Evolutionary conservation across 2,113 vertebrate genomes (phyloP), one percentile per base, ranked within the genome.

Genomic region (Macrotus californicus): DNA sequence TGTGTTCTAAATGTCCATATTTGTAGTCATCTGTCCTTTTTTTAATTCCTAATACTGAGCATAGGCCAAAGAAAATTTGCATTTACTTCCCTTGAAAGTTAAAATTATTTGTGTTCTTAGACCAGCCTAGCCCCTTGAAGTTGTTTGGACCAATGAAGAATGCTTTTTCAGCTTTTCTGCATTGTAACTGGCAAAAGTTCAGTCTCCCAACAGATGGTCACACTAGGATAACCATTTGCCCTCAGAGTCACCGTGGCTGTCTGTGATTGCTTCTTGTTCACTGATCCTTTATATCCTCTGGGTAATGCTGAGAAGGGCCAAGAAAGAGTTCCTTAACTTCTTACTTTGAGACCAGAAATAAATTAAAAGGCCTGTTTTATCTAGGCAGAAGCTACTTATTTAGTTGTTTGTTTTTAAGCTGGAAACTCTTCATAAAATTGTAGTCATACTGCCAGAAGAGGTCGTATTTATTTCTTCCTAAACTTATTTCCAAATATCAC

Each of bases 321-420:
- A 76, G n/a, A 81, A 88, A 91, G 36, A 36, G 43, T 43, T 59
- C 26, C 21, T 72, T 84, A 48, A 18, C 15, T 86, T 80, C 29
- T 93, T 75, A 76, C 24, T 81, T 70, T 85, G 59, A 96, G n/a
- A 59, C 4, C 22, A 89, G 61, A 90, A 89, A 73, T 91, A 34
- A 89, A 93, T 76, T 50, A 59, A 76, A 88, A 84, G 29, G 0
- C 0, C 54, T 69, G 19, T 81, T 93, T 93, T 64, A 81, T 64
- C 43, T 36, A 93, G 31, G 70, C 1, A 83, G 12, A 70, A 67
- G 10, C 24, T 89, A 13, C 13, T 80, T 92, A 77, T 92, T 89
- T 6, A 50, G 66, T 72, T 86, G 6, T 54, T 85, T 76, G 12
- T 59, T 92, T 84, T 91, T n/a, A 86, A 89, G 8, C 18, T 48